Evolutionary conservation across 2,113 vertebrate genomes (phyloP).

Genomic region (Oreotrochilus melanogaster): DNA sequence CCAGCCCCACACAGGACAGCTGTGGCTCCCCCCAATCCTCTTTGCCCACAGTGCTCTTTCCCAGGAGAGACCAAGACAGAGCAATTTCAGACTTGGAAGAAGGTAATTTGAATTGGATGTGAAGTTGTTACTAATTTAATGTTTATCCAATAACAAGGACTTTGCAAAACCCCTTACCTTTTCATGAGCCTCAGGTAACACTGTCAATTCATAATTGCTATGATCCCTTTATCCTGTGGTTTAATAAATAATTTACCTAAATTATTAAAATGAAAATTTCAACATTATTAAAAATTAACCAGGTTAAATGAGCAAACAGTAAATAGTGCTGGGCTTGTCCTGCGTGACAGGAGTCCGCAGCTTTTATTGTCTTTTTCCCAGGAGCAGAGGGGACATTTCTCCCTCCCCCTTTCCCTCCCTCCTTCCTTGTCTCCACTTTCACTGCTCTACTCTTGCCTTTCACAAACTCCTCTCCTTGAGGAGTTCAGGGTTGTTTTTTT

Average conservation of each 20-base stretch:
- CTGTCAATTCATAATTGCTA: slow-evolving; percentile 79
- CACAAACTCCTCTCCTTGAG: slow-evolving; percentile 52
- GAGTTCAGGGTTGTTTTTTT: not conserved
- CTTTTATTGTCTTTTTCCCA: slow-evolving; percentile 72
- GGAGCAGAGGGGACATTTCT: not conserved
- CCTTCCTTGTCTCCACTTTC: not conserved
- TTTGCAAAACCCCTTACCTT: slow-evolving; percentile 74
- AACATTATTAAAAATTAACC: slow-evolving; percentile 87
- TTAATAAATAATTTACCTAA: slow-evolving; percentile 86
- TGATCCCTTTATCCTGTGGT: slow-evolving; percentile 76
- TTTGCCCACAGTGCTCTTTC: not conserved
- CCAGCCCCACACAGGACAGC: not conserved
- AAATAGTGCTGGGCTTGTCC: slow-evolving; percentile 77
- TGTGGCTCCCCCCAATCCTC: not conserved
- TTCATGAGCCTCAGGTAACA: slow-evolving; percentile 75
- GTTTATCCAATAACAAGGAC: slow-evolving; percentile 76
- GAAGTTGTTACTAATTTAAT: slow-evolving; percentile 75
- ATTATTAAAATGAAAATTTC: slow-evolving; percentile 86
- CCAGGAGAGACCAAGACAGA: not conserved
- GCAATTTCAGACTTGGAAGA: not conserved
- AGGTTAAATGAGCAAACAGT: slow-evolving; percentile 82
- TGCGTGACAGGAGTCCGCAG: slow-evolving; percentile 54
- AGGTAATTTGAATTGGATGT: slow-evolving; percentile 69
- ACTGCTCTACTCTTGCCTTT: slow-evolving; percentile 19
- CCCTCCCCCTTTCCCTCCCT: not conserved